Conservation (phyloP, 2,797 vertebrate species). For the Ciconia nigra region DNA sequence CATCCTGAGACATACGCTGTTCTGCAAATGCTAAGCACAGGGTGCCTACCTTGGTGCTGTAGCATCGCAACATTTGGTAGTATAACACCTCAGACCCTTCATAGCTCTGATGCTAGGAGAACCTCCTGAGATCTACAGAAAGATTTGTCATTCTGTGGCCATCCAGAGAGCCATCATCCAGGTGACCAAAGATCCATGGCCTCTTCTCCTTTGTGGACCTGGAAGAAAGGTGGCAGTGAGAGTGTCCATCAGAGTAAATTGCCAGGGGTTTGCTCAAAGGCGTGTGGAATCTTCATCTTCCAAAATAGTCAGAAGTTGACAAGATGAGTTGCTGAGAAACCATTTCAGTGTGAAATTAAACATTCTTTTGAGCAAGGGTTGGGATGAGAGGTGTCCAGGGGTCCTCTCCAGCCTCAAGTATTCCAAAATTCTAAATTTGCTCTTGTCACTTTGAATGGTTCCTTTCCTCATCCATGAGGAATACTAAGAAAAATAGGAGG, state of each 20-base stretch:
- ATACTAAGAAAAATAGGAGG: neutral
- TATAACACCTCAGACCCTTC: neutral
- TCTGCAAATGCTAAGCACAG: rapidly evolving
- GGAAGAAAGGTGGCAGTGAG: neutral
- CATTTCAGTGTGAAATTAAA: neutral
- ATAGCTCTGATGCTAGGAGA: neutral
- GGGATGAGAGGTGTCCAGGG: neutral
- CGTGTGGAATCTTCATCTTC: neutral
- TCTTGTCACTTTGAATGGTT: neutral
- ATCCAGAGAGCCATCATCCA: neutral
- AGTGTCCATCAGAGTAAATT: neutral
- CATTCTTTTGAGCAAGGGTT: neutral
- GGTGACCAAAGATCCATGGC: neutral
- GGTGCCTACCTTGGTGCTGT: neutral
- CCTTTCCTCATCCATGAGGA: neutral
- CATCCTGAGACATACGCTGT: rapidly evolving
- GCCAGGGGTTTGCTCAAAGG: neutral
- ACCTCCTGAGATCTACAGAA: neutral
- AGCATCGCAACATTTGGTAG: neutral
- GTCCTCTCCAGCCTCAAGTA: neutral
- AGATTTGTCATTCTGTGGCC: neutral
- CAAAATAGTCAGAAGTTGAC: neutral
- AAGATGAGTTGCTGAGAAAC: neutral
- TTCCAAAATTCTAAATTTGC: neutral
- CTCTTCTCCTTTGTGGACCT: neutral